Conservation (phyloP, 2,888 invertebrate genomes). For the Drosophila paranaensis region DNA sequence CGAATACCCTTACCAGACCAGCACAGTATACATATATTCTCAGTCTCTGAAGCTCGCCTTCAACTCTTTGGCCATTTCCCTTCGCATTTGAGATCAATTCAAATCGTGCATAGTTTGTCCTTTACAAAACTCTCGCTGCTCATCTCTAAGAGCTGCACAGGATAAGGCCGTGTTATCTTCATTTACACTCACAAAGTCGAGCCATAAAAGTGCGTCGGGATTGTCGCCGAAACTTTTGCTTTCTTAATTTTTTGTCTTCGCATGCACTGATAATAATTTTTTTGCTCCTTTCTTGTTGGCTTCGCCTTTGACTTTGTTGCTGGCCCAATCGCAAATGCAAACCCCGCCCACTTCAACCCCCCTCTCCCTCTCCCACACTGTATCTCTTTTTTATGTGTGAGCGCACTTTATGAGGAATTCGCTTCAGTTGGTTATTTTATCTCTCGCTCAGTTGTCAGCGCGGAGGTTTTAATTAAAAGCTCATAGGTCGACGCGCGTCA, state of each 20-base stretch:
- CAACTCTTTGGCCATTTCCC: background rate
- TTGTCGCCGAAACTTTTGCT: slow-evolving; percentile 73
- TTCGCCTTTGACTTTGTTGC: slow-evolving; percentile 37
- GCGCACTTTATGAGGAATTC: slow-evolving; percentile 31
- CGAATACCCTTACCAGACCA: too few relatives aligned
- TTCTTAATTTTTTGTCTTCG: slow-evolving; percentile 48
- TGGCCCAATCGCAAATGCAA: slow-evolving; percentile 5
- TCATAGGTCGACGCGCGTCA: slow-evolving; percentile 50
- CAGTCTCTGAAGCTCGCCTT: background rate
- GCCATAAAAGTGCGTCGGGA: slow-evolving; percentile 73
- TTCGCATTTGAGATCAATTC: background rate
- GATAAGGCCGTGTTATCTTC: slow-evolving; percentile 56
- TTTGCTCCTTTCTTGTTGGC: slow-evolving; percentile 12
- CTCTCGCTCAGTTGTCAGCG: slow-evolving; percentile 23
- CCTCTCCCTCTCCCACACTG: background rate
- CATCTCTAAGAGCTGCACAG: slow-evolving; percentile 51
- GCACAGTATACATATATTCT: too few relatives aligned
- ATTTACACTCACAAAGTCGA: slow-evolving; percentile 59
- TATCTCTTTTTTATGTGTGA: slow-evolving; percentile 31
- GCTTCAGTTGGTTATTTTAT: slow-evolving; percentile 5
- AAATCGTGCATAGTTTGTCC: background rate
- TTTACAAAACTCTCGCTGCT: background rate
- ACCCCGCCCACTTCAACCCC: background rate
- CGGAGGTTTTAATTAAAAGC: slow-evolving; percentile 67
- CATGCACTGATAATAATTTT: slow-evolving; percentile 65